Evolutionary conservation across 2,113 vertebrate genomes (phyloP).

Genomic region (Epinephelus fuscoguttatus): DNA sequence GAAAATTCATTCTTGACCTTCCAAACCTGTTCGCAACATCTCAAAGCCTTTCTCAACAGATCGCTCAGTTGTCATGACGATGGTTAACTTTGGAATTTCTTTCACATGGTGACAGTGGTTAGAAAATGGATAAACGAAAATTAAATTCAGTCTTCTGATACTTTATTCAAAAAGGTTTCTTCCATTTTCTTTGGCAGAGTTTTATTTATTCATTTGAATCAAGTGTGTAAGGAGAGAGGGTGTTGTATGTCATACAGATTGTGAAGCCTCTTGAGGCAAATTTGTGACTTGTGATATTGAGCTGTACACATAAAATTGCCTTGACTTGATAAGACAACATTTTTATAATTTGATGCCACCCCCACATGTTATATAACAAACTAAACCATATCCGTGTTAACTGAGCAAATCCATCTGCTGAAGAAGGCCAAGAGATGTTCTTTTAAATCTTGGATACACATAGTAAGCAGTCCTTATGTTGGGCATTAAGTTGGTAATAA

Average conservation of each 20-base stretch:
- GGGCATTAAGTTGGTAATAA: neutral
- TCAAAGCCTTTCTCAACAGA: neutral
- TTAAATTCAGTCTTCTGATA: neutral
- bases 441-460: neutral
- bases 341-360: neutral
- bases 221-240: neutral
- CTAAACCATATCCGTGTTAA: constrained; percentile 4
- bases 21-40: neutral
- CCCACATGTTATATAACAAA: neutral
- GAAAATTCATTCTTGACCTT: neutral
- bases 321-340: neutral
- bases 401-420: neutral
- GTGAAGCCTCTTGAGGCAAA: neutral
- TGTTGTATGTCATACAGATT: neutral
- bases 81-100: neutral
- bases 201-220: neutral
- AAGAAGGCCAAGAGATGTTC: neutral
- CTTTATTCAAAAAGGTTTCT: neutral
- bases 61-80: neutral
- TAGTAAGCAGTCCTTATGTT: neutral
- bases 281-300: neutral
- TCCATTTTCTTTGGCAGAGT: neutral
- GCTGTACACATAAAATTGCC: neutral
- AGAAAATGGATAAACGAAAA: no score
- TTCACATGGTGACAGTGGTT: neutral